Percentiles rank a stretch among this genome's conserved stretches.
These are phyloP conservation scores for Boulengeromyrus knoepffleri DNA, from an alignment of 2,113 vertebrate species.

Conservation along the genomic window DNA sequence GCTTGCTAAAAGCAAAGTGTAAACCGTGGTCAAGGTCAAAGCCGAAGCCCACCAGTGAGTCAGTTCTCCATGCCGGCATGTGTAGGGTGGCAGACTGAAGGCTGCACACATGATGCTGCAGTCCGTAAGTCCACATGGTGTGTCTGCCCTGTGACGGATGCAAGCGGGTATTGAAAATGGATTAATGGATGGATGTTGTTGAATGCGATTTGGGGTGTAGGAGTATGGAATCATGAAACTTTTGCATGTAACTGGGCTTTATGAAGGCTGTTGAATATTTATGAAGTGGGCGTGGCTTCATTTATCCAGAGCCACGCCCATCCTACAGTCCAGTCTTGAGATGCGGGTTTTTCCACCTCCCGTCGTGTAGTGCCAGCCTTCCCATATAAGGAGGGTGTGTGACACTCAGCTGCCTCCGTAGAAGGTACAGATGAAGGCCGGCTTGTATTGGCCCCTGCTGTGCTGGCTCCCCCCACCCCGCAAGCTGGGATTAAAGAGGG, in stretches of 20 bases:
- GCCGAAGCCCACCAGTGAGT: not conserved
- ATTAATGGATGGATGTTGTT: not conserved
- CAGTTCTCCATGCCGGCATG: not conserved
- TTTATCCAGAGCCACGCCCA: not conserved
- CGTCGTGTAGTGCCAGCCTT: not conserved
- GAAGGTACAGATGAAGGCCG: not conserved
- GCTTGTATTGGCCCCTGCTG: not conserved
- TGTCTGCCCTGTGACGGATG: not conserved
- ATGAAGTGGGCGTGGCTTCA: not conserved
- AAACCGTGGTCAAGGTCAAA: not conserved
- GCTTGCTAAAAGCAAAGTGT: not conserved
- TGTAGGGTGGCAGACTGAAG: not conserved
- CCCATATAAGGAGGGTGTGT: not conserved
- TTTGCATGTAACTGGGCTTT: not conserved
- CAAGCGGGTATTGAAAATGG: not conserved
- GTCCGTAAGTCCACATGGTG: not conserved
- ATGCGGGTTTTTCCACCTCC: not conserved
- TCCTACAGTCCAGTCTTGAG: not conserved
- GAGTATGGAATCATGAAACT: not conserved
- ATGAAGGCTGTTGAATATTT: not conserved
- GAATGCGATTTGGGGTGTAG: not conserved
- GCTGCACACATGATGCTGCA: not conserved
- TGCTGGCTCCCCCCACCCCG: not conserved
- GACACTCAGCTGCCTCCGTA: not conserved
- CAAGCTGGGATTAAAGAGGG: not conserved